phyloP scores from a whole-genome alignment of 2,888 invertebrate genomes.

The Mimumesa dahlbomi region DNA sequence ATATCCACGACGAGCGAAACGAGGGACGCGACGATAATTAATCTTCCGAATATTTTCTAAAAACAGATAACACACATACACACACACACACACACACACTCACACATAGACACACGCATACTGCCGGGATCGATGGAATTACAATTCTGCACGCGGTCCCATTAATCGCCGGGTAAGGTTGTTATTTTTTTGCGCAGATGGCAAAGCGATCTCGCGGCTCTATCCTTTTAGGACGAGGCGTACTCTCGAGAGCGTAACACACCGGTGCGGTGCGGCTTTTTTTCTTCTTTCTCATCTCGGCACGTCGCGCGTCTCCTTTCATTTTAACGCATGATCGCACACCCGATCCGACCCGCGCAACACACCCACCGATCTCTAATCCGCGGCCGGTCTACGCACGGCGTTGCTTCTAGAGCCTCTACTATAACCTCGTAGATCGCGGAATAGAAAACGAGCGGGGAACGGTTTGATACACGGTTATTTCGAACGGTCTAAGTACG shows the following conservation, averaged over 20 bases:
- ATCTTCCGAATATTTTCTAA: too few species aligned
- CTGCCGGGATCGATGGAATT: too few species aligned
- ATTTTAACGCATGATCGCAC: conserved; percentile 79
- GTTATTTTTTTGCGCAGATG: conserved; percentile 36
- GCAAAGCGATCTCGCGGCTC: conserved; percentile 31
- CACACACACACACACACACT: too few species aligned
- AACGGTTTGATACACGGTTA: conserved; percentile 26
- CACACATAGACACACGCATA: too few species aligned
- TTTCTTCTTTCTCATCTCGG: conserved; percentile 63
- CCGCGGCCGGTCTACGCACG: conserved; percentile 45
- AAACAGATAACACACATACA: too few species aligned
- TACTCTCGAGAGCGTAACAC: too few species aligned
- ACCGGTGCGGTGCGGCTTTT: conserved; percentile 30
- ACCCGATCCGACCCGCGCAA: conserved; percentile 72
- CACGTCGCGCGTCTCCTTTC: conserved; percentile 77
- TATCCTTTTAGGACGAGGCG: conserved; percentile 60
- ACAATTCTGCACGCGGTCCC: too few species aligned
- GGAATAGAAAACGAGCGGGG: conserved; percentile 51
- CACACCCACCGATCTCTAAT: conserved; percentile 78
- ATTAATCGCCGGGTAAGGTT: conserved; percentile 18
- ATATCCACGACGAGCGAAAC: too few species aligned
- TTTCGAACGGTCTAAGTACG: too few species aligned
- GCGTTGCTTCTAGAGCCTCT: conserved; percentile 18
- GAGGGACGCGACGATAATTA: too few species aligned
- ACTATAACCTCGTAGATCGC: conserved; percentile 32